Evolutionary conservation across 2,113 vertebrate genomes (phyloP).

Genomic region (Entelurus aequoreus): DNA sequence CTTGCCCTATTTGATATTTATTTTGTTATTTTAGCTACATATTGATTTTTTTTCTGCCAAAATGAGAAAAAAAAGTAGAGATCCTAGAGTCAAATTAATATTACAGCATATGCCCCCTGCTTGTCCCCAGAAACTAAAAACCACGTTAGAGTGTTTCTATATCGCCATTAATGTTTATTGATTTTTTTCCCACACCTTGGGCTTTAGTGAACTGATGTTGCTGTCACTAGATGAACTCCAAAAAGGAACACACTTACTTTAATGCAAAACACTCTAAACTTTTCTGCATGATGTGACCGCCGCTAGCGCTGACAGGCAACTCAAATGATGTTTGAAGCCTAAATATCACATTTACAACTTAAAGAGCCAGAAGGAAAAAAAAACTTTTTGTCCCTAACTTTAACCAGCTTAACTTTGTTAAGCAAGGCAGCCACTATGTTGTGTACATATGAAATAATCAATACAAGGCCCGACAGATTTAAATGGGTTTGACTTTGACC

Average conservation of each 20-base stretch:
- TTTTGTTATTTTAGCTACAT: not conserved
- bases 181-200: slow-evolving; percentile 10
- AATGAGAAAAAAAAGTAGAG: not conserved
- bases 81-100: slow-evolving; percentile 6
- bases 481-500: too few relatives aligned
- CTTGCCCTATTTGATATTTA: not conserved
- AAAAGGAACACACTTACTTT: slow-evolving; percentile 16
- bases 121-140: slow-evolving; percentile 18
- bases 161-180: slow-evolving; percentile 17
- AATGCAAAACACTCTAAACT: slow-evolving; percentile 12
- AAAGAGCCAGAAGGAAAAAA: not conserved
- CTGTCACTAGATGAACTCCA: slow-evolving; percentile 25
- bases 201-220: slow-evolving; percentile 21
- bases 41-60: not conserved
- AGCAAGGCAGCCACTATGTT: too few relatives aligned
- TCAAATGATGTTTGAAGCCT: not conserved
- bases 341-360: slow-evolving; percentile 2
- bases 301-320: slow-evolving; percentile 7
- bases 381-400: not conserved
- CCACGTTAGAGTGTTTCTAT: slow-evolving; percentile 13
- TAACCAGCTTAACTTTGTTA: too few relatives aligned
- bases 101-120: slow-evolving; percentile 12
- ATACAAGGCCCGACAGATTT: too few relatives aligned
- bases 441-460: too few relatives aligned
- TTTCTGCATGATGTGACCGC: not conserved